Percentiles rank a stretch among this genome's conserved stretches.
Evolutionary conservation across 2,888 invertebrate genomes (phyloP).

Genomic region (Trissolcus japonicus): DNA sequence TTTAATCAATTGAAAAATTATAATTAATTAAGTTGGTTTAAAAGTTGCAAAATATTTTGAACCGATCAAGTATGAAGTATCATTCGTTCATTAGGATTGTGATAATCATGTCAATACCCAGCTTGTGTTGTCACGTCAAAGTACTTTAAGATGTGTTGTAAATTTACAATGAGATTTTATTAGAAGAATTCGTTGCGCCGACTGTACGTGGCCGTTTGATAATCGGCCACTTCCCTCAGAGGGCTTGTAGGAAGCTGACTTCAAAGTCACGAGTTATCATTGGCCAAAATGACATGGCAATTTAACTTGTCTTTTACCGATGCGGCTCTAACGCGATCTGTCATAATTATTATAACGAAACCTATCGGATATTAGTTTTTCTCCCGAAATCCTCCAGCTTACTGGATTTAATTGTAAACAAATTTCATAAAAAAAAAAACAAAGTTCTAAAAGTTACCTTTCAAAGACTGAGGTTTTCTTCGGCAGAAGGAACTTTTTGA

Average conservation of each 20-base stretch:
- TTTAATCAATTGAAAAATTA: background rate
- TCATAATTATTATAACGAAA: no score
- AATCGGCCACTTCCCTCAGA: slow-evolving; percentile 75
- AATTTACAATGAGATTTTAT: slow-evolving; percentile 58
- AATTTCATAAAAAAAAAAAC: no score
- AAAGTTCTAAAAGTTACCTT: background rate
- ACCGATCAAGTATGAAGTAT: background rate
- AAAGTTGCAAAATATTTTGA: background rate
- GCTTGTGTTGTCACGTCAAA: slow-evolving; percentile 20
- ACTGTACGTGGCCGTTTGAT: slow-evolving; percentile 73
- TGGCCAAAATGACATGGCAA: slow-evolving; percentile 73
- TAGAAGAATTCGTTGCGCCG: slow-evolving; percentile 67
- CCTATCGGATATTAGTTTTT: slow-evolving; percentile 7
- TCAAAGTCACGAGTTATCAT: slow-evolving; percentile 76
- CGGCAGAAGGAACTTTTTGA: no score
- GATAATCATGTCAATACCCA: slow-evolving; percentile 3
- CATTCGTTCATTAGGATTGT: slow-evolving; percentile 7
- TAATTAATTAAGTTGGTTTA: background rate
- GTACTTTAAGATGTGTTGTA: slow-evolving; percentile 44
- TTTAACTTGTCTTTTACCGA: slow-evolving; percentile 65
- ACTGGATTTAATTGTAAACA: no score
- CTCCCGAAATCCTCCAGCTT: background rate
- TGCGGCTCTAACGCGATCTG: slow-evolving; percentile 35
- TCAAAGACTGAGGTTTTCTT: no score
- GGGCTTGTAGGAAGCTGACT: slow-evolving; percentile 74